phyloP scores from a whole-genome alignment of 2,888 invertebrate genomes.

The Mimumesa dahlbomi region DNA sequence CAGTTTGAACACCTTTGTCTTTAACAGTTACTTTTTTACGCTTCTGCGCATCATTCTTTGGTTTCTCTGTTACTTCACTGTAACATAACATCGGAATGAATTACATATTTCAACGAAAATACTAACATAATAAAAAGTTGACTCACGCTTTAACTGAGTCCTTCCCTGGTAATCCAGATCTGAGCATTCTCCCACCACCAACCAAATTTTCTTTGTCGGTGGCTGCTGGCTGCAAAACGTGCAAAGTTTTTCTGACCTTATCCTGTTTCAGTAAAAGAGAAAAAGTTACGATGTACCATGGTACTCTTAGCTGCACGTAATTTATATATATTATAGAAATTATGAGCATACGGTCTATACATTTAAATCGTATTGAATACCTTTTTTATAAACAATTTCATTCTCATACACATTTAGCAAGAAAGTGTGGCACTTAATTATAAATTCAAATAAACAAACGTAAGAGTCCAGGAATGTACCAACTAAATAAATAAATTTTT shows the following conservation, averaged over 20 bases:
- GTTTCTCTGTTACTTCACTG: conserved; percentile 61
- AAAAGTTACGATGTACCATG: conserved; percentile 31
- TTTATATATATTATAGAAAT: no score
- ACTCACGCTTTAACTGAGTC: conserved; percentile 46
- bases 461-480: no score
- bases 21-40: conserved; percentile 75
- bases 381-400: no score
- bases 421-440: no score
- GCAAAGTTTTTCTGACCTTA: conserved; percentile 85
- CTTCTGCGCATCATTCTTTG: conserved; percentile 56
- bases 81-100: conserved; percentile 5
- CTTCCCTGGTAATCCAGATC: conserved; percentile 60
- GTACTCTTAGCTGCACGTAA: no score
- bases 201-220: conserved; percentile 88
- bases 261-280: conserved; percentile 59
- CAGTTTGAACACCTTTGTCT: conserved; percentile 84
- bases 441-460: no score
- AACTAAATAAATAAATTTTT: no score
- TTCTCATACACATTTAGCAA: no score
- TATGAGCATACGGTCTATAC: no score
- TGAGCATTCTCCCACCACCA: conserved; percentile 83
- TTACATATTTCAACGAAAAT: background rate
- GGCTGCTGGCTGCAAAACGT: conserved; percentile 87
- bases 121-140: background rate
- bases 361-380: no score